Base-by-base conservation (phyloP, 2,113 vertebrate genomes). In the Vulpes ferrilata region DNA sequence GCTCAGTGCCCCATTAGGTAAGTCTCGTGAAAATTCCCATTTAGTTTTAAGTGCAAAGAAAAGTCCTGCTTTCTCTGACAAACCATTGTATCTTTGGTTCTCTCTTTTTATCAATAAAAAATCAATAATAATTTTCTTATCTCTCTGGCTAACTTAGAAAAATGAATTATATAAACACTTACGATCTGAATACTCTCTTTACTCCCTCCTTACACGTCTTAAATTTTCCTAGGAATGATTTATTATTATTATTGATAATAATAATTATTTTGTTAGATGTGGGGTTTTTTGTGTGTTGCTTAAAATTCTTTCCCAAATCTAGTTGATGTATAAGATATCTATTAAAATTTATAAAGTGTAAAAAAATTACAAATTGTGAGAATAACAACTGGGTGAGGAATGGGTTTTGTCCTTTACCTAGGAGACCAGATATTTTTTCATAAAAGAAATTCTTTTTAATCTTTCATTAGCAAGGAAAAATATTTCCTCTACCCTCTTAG, bases 221-320 rank as follows among this genome's bases (percentile, higher is more conserved):
- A 55, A 57, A 35, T 51, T 94, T 93, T n/a, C 27, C 62, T 10
- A 57, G 23, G 57, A 60, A 67, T 81, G 5, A 86, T 57, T 80
- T 73, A 11, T 84, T 79, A 25, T 59, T 64, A 16, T 57, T 79
- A 32, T 55, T 86, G 59, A 55, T 65, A 84, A 15, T 51, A 43
- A 43, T 81, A 57, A 85, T 60, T 57, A 48, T 89, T 88, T 87
- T 89, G 9, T 53, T 67, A 2, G n/a, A 60, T 93, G 20, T 32
- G 43, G 43, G 6, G 3, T 71, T 81, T 83, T 89, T 89, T 69
- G 32, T 60, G 10, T 67, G 13, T 88, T 93, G 43, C 51, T 98
- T 93, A 55, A 78, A 79, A 57, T 83, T 92, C 30, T 78, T 81
- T 85, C 27, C 32, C 38, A 82, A 71, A 89, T 74, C 86, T 59